Evolutionary conservation across 2,113 vertebrate species (phyloP), one percentile per base, ranked within the genome.

Genomic region (Daphoenositta chrysoptera): DNA sequence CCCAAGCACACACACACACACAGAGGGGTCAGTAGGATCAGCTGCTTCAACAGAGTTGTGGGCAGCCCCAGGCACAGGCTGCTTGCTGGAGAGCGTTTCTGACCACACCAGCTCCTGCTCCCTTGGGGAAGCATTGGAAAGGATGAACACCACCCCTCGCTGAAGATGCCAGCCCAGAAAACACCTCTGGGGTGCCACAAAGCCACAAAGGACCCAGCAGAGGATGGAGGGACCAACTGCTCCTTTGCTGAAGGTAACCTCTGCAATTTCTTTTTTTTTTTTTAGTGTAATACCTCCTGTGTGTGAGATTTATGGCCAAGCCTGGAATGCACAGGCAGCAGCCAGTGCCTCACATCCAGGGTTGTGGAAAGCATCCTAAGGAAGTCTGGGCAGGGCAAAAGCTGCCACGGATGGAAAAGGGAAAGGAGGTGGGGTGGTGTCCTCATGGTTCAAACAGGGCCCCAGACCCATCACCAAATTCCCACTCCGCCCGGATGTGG

Each of bases 31-130:
- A 39, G 16, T 5, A 81, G 86, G 44, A 90, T 44, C 93, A 93
- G 68, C 51, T 96, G 84, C 92, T 97, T 92, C 86, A 86, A 94
- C 89, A 93, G 86, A 90, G 33, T 96, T 82, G 89, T 96, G 44
- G 35, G 94, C 93, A 96, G 65, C 77, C 60, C 45, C 85, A 94
- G 92, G 90, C 60, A 24, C 9, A 91, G 95, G 92, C 96, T 97
- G 88, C 79, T 88, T 71, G 78, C 94, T 97, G 97, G 97, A 95
- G 93, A 94, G 76, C 78, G 76, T 90, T 95, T 96, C 95, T 83
- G 86, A 97, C 80, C 94, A 71, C 51, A 86, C 31, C 89, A 95
- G 90, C 89, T 97, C 92, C 96, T 86, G 86, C 84, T 97, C 97
- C 93, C 89, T 87, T 78, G 94, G 75, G 91, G 84, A 96, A 96